Percentiles rank a stretch among this genome's conserved stretches.
phyloP scores from a whole-genome alignment of 2,797 vertebrate species.

The Crocodylus rhombifer region DNA sequence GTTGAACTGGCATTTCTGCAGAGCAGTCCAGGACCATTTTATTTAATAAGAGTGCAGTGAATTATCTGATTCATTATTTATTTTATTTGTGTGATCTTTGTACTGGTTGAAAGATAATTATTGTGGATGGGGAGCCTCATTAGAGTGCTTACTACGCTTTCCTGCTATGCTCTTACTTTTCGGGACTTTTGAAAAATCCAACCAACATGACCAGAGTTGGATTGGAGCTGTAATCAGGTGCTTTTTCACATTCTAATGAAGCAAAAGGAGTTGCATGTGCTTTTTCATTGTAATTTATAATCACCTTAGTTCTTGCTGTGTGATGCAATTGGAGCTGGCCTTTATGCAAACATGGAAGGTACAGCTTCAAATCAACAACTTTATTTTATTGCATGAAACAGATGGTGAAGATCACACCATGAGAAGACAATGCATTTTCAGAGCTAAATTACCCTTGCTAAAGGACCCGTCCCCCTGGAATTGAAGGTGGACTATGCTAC shows the following conservation, averaged over 20 bases:
- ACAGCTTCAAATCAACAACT: constrained; percentile 57
- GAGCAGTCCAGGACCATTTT: constrained; percentile 56
- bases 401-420: constrained; percentile 58
- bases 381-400: constrained; percentile 58
- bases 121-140: constrained; percentile 59
- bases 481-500: constrained; percentile 27
- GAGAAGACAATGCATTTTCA: constrained; percentile 52
- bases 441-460: constrained; percentile 49
- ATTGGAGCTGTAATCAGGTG: constrained; percentile 29
- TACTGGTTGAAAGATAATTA: constrained; percentile 51
- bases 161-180: neutral
- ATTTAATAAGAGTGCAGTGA: constrained; percentile 70
- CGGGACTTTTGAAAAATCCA: constrained; percentile 51
- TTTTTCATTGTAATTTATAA: constrained; percentile 66
- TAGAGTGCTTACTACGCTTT: constrained; percentile 51
- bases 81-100: constrained; percentile 72
- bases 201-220: constrained; percentile 56
- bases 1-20: constrained; percentile 59
- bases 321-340: constrained; percentile 51
- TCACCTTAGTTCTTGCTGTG: constrained; percentile 36
- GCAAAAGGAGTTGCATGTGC: neutral
- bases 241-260: no score
- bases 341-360: constrained; percentile 62
- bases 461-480: constrained; percentile 6
- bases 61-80: constrained; percentile 67